Percentiles rank a stretch among this genome's conserved stretches.
Evolutionary conservation across 1,140 invertebrate species (phyloP).

Genomic region (Chelonus insularis): DNA sequence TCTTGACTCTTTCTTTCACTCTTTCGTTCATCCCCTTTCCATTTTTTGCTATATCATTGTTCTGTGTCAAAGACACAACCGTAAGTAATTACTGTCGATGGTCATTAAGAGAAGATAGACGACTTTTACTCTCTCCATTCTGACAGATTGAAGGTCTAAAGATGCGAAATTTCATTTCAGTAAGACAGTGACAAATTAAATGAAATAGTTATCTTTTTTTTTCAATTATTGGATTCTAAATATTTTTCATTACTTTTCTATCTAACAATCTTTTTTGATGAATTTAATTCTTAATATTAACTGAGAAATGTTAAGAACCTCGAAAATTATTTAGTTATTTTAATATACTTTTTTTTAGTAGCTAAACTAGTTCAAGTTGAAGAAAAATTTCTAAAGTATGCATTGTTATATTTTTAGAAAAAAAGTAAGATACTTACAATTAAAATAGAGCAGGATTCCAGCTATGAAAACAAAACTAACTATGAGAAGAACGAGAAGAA

Average conservation of each 20-base stretch:
- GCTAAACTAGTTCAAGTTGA: neutral
- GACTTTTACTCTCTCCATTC: neutral
- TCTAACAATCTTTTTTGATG: neutral
- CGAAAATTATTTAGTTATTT: too few relatives aligned
- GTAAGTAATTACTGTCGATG: slow-evolving; percentile 46
- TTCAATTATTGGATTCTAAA: too few relatives aligned
- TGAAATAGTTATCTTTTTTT: neutral
- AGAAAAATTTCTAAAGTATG: slow-evolving; percentile 1
- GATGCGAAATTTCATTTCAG: slow-evolving; percentile 2
- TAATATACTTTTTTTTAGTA: too few relatives aligned
- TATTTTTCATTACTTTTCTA: too few relatives aligned
- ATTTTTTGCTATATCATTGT: slow-evolving; percentile 25
- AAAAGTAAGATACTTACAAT: slow-evolving; percentile 58
- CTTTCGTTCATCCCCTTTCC: neutral
- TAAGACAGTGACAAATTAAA: neutral
- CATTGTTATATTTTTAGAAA: neutral
- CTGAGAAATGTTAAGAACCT: too few relatives aligned
- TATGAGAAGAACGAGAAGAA: slow-evolving; percentile 61
- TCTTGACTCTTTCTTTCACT: slow-evolving; percentile 28
- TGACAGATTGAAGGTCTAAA: slow-evolving; percentile 8
- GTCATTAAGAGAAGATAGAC: slow-evolving; percentile 45
- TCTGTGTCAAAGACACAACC: slow-evolving; percentile 25
- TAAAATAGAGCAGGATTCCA: slow-evolving; percentile 64
- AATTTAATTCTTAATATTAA: too few relatives aligned
- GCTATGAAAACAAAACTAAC: slow-evolving; percentile 64